phyloP scores from a whole-genome alignment of 2,888 invertebrate species.

The Drosophila demipolita region DNA sequence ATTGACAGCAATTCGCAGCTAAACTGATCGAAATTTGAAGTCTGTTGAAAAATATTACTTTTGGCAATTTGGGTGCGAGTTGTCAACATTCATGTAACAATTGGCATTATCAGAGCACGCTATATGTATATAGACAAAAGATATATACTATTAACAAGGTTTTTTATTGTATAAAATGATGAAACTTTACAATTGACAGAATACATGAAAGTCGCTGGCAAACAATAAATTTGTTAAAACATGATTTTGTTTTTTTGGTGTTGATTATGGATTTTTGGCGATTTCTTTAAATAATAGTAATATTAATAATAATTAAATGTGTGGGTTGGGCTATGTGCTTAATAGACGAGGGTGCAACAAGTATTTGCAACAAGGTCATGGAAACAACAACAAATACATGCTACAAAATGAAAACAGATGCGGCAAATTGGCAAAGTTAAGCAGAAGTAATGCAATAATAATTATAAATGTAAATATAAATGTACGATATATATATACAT shows the following conservation, averaged over 20 bases:
- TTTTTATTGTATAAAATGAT: constrained; percentile 53
- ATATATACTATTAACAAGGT: constrained; percentile 51
- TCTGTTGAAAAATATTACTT: constrained; percentile 16
- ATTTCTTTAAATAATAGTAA: constrained; percentile 36
- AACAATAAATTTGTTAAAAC: constrained; percentile 14
- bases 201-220: constrained; percentile 12
- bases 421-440: constrained; percentile 33
- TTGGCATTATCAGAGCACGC: constrained; percentile 80
- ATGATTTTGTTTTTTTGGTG: background rate
- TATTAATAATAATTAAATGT: constrained; percentile 16
- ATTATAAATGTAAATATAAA: constrained; percentile 36
- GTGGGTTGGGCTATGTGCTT: constrained; percentile 35
- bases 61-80: constrained; percentile 49
- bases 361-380: constrained; percentile 55
- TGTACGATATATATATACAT: constrained; percentile 10
- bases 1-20: constrained; percentile 56
- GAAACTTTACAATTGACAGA: constrained; percentile 38
- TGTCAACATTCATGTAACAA: constrained; percentile 81
- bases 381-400: constrained; percentile 37
- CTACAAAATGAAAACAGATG: constrained; percentile 43
- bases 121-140: constrained; percentile 16
- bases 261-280: constrained; percentile 2
- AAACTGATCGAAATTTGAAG: constrained; percentile 16
- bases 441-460: constrained; percentile 42
- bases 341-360: constrained; percentile 6